These are phyloP conservation scores for Agrochola litura DNA, from an alignment of 2,888 invertebrate genomes.

Conservation along the genomic window DNA sequence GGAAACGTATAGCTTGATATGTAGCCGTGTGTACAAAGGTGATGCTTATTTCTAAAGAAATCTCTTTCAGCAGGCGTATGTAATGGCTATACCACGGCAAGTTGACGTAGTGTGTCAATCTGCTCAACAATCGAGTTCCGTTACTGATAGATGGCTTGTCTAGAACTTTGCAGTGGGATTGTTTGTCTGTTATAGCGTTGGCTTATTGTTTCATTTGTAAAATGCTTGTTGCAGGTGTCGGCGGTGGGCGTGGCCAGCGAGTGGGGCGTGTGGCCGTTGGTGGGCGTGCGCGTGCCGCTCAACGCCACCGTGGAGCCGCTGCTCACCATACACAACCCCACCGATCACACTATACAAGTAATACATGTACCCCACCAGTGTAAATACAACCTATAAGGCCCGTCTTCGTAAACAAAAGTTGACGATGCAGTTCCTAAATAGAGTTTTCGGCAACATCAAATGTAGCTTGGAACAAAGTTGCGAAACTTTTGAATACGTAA, in stretches of 20 bases:
- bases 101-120: neutral
- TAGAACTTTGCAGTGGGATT: neutral
- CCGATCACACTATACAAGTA: constrained; percentile 96
- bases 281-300: constrained; percentile 97
- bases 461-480: neutral
- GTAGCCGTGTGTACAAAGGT: too few species aligned
- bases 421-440: neutral
- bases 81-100: neutral
- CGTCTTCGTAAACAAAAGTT: neutral
- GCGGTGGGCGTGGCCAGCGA: constrained; percentile 97
- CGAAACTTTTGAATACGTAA: neutral
- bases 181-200: neutral
- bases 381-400: neutral
- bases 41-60: too few species aligned
- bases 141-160: too few species aligned
- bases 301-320: constrained; percentile 97
- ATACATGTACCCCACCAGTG: neutral
- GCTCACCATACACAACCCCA: constrained; percentile 98
- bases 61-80: too few species aligned
- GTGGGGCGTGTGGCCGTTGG: constrained; percentile 97
- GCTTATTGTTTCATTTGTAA: neutral
- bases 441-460: neutral
- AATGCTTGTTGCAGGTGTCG: constrained; percentile 90
- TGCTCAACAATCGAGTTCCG: neutral
- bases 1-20: too few species aligned